Evolutionary conservation across 2,113 vertebrate genomes (phyloP).

Genomic region (Aplodontia rufa): DNA sequence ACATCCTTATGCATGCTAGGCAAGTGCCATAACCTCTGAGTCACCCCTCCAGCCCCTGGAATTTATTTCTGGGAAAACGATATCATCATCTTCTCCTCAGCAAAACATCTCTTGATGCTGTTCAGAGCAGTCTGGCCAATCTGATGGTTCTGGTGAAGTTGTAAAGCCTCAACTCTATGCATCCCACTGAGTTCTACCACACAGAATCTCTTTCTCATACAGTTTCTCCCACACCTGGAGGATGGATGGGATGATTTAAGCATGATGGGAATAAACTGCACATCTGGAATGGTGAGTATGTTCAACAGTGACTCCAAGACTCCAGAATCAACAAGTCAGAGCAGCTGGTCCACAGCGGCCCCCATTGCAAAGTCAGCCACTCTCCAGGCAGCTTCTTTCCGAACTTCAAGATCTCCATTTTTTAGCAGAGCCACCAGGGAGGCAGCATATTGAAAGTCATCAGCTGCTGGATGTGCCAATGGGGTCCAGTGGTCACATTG

Average conservation of each 20-base stretch:
- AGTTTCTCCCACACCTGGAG: slow-evolving; percentile 85
- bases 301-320: slow-evolving; percentile 90
- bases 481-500: slow-evolving; percentile 93
- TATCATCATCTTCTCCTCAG: slow-evolving; percentile 48
- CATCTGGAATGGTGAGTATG: slow-evolving; percentile 88
- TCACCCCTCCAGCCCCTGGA: no score
- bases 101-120: no score
- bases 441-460: slow-evolving; percentile 88
- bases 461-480: slow-evolving; percentile 92
- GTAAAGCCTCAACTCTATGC: no score
- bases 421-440: slow-evolving; percentile 88
- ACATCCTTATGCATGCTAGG: no score
- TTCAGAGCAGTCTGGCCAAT: no score
- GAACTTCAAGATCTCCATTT: slow-evolving; percentile 92
- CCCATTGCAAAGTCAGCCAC: slow-evolving; percentile 92
- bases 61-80: not conserved
- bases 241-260: slow-evolving; percentile 89
- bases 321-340: slow-evolving; percentile 87
- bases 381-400: slow-evolving; percentile 92
- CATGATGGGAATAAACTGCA: slow-evolving; percentile 88
- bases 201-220: no score
- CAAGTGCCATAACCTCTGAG: no score
- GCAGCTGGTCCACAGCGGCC: slow-evolving; percentile 90
- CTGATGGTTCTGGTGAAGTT: no score
- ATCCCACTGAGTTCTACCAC: no score